Evolutionary conservation across 1,140 invertebrate species (phyloP).

Genomic region (Euwallacea fornicatus): DNA sequence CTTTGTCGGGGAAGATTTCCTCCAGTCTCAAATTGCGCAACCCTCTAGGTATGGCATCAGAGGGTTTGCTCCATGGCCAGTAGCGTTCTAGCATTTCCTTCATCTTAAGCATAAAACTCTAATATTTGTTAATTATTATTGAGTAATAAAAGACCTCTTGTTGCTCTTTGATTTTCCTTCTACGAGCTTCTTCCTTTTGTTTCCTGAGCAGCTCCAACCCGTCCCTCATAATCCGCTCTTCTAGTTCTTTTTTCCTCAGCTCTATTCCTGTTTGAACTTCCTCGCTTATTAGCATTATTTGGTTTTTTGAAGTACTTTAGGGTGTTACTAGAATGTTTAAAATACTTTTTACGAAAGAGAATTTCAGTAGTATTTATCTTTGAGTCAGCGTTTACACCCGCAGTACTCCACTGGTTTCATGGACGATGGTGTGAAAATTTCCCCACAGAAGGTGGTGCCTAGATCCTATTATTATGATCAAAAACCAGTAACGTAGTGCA

Average conservation of each 20-base stretch:
- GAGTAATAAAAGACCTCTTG: slow-evolving; percentile 39
- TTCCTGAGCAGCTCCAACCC: slow-evolving; percentile 43
- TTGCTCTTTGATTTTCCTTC: slow-evolving; percentile 45
- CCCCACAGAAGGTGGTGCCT: too few species aligned
- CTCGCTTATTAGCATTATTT: slow-evolving; percentile 28
- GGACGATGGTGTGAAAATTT: too few species aligned
- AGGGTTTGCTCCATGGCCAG: slow-evolving; percentile 56
- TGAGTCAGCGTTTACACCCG: too few species aligned
- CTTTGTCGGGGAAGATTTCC: slow-evolving; percentile 55
- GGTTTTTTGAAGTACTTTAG: slow-evolving; percentile 1
- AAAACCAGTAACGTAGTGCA: too few species aligned
- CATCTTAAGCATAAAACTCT: slow-evolving; percentile 46
- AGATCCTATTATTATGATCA: too few species aligned
- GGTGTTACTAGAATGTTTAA: neutral
- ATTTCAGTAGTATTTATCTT: neutral
- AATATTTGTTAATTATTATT: too few species aligned
- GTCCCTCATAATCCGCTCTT: slow-evolving; percentile 40
- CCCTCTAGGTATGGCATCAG: slow-evolving; percentile 54
- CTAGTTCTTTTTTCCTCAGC: slow-evolving; percentile 37
- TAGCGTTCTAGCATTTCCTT: slow-evolving; percentile 55
- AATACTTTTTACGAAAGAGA: neutral
- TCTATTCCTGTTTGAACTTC: slow-evolving; percentile 6
- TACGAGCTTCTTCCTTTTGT: slow-evolving; percentile 42
- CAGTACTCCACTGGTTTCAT: too few species aligned
- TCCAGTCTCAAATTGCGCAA: slow-evolving; percentile 56